A percentile compares a stretch with the other conserved stretches of the same genome.
Evolutionary conservation across 2,113 vertebrate genomes (phyloP).

Genomic region (Callocephalon fimbriatum): DNA sequence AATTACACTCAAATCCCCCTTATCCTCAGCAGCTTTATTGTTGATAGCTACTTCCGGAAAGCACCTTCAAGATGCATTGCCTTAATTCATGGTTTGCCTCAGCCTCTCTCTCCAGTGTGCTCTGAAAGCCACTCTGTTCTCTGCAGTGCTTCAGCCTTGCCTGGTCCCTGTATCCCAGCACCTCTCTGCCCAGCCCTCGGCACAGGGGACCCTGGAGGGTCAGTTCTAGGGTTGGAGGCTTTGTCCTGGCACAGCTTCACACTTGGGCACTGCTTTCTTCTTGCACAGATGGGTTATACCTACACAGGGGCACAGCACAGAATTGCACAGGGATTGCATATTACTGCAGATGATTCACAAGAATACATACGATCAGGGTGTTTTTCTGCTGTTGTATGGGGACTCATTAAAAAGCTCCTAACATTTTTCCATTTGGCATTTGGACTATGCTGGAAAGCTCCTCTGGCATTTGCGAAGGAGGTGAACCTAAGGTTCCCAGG

Average conservation of each 20-base stretch:
- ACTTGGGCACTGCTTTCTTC: background rate
- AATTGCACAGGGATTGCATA: background rate
- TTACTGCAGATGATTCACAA: background rate
- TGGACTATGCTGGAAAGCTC: background rate
- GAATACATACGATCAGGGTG: background rate
- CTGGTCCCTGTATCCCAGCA: accelerated
- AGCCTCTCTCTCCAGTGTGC: background rate
- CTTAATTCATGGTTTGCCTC: background rate
- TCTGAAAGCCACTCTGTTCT: background rate
- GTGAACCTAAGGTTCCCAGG: background rate
- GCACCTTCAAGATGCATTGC: background rate
- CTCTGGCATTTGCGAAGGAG: background rate
- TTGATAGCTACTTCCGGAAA: background rate
- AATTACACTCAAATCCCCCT: background rate
- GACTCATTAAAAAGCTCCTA: background rate
- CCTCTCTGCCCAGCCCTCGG: accelerated
- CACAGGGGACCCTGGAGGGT: background rate
- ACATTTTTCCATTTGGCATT: background rate
- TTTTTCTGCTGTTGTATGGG: background rate
- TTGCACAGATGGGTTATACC: background rate
- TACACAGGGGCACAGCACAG: background rate
- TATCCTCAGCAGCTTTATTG: background rate
- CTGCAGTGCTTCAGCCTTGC: background rate
- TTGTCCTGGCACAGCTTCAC: background rate
- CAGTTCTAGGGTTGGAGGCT: background rate